Evolutionary conservation across 2,888 invertebrate species (phyloP).

Genomic region (Hirtodrosophila cameraria): DNA sequence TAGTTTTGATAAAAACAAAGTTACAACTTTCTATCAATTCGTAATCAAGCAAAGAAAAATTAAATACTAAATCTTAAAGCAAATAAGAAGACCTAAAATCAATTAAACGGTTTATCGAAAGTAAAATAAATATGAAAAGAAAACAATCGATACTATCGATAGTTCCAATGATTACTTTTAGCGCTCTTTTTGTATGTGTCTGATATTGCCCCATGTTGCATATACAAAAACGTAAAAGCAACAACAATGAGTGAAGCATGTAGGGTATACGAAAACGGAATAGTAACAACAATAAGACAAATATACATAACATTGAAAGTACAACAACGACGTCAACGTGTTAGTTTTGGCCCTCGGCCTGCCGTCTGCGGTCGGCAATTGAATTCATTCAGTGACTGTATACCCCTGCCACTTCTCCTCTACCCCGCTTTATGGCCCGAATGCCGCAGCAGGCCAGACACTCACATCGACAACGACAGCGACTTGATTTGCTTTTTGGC

Average conservation of each 20-base stretch:
- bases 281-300: slow-evolving; percentile 14
- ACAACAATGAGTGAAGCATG: too few relatives aligned
- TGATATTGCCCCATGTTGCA: not conserved
- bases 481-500: slow-evolving; percentile 69
- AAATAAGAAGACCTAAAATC: too few relatives aligned
- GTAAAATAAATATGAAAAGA: too few relatives aligned
- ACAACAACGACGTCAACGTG: slow-evolving; percentile 59
- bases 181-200: not conserved
- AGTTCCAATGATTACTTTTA: too few relatives aligned
- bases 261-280: slow-evolving; percentile 31
- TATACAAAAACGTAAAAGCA: not conserved
- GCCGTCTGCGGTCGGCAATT: slow-evolving; percentile 76
- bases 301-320: slow-evolving; percentile 60
- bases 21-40: too few relatives aligned
- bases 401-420: not conserved
- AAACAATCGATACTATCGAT: too few relatives aligned
- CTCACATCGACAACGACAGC: slow-evolving; percentile 32
- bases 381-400: slow-evolving; percentile 64
- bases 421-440: not conserved
- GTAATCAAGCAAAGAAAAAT: too few relatives aligned
- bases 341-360: slow-evolving; percentile 61
- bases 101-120: too few relatives aligned
- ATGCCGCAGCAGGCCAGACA: slow-evolving; percentile 27
- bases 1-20: too few relatives aligned
- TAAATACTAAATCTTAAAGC: too few relatives aligned